phyloP scores from a whole-genome alignment of 1,140 invertebrate genomes.

The Gonatopus flavifemur region DNA sequence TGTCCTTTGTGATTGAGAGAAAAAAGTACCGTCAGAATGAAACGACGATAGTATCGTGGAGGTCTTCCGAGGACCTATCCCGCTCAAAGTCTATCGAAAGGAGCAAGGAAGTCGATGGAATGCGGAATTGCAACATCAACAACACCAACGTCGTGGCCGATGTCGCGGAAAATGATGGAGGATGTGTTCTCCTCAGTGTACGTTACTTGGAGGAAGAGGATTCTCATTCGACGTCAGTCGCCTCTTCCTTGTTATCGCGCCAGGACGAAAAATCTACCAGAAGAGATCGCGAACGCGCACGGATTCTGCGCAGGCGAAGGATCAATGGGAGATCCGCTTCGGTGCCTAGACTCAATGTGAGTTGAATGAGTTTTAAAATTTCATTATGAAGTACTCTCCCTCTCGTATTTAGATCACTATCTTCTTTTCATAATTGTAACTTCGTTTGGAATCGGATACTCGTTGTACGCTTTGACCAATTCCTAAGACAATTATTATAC shows the following conservation, averaged over 20 bases:
- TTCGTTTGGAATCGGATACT: no score
- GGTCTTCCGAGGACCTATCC: constrained; percentile 24
- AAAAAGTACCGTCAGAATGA: constrained; percentile 15
- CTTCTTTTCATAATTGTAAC: no score
- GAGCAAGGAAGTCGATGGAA: constrained; percentile 27
- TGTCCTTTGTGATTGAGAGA: constrained; percentile 29
- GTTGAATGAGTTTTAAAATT: constrained; percentile 12
- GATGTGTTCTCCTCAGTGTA: constrained; percentile 47
- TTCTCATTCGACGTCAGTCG: not conserved
- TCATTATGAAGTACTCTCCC: no score
- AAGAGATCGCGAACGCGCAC: constrained; percentile 49
- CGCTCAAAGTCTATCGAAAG: constrained; percentile 12
- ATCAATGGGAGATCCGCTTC: constrained; percentile 50
- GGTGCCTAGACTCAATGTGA: constrained; percentile 52
- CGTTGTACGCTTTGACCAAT: no score
- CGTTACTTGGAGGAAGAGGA: constrained; percentile 40
- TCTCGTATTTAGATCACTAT: no score
- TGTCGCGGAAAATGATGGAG: constrained; percentile 29
- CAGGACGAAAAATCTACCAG: constrained; percentile 48
- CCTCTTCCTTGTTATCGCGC: constrained; percentile 15
- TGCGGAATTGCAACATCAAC: constrained; percentile 27
- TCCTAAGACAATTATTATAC: no score
- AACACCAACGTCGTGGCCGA: constrained; percentile 29
- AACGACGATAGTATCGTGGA: constrained; percentile 19
- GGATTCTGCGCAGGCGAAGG: constrained; percentile 44